Percentiles rank a stretch among this genome's conserved stretches.
phyloP scores from a whole-genome alignment of 2,113 vertebrate species.

The Gila orcuttii region DNA sequence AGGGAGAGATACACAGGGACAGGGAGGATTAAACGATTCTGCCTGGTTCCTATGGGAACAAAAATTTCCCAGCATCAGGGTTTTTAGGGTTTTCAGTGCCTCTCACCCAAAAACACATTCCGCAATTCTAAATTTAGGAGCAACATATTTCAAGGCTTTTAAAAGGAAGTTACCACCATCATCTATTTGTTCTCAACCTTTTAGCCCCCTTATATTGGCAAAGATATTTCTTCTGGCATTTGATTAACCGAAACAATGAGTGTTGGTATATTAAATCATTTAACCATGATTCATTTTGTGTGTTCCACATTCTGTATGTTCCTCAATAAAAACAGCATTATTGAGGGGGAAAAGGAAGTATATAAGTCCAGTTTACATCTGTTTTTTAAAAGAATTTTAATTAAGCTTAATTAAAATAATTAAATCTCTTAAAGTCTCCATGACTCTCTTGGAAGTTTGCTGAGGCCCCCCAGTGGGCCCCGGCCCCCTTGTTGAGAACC shows the following conservation, averaged over 20 bases:
- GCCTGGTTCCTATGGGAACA: constrained; percentile 64
- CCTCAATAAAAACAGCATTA: not conserved
- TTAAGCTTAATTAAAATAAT: not conserved
- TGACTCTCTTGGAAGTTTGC: not conserved
- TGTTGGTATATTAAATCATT: not conserved
- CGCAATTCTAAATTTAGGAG: not conserved
- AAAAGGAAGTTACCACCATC: not conserved
- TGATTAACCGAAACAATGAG: not conserved
- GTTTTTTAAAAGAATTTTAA: not conserved
- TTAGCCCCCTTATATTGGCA: not conserved
- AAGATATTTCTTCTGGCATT: not conserved
- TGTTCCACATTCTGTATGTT: not conserved
- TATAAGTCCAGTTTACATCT: not conserved
- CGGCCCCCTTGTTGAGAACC: not conserved
- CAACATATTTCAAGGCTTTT: not conserved
- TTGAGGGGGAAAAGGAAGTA: not conserved
- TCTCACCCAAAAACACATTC: not conserved
- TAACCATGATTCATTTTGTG: not conserved
- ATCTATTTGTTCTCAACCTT: not conserved
- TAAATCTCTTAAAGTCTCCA: not conserved
- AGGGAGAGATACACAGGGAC: constrained; percentile 48
- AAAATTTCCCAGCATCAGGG: constrained; percentile 62
- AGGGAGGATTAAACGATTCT: constrained; percentile 66
- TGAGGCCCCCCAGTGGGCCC: not conserved
- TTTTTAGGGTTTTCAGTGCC: constrained; percentile 50